Conservation (phyloP, 2,888 invertebrate species). For the Caenorhabditis uteleia region DNA sequence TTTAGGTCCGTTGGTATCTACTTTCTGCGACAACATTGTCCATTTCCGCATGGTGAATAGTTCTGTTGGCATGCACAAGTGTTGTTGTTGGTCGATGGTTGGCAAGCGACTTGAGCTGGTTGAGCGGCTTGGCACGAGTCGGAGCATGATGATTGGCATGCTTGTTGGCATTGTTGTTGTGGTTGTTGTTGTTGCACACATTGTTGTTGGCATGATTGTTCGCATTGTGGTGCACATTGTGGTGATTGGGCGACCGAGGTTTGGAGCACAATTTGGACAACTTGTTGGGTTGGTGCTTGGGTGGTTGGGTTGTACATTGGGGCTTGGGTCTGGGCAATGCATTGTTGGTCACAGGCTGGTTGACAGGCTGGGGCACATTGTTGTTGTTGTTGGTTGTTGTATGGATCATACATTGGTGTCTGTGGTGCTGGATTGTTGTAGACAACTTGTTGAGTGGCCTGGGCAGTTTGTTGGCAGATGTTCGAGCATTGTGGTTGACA, state of each 20-base stretch:
- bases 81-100: conserved; percentile 21
- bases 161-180: conserved; percentile 36
- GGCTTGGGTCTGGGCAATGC: conserved; percentile 14
- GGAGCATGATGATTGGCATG: conserved; percentile 46
- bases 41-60: conserved; percentile 49
- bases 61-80: conserved; percentile 37
- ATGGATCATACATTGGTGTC: conserved; percentile 34
- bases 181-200: conserved; percentile 51
- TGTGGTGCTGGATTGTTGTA: too few species aligned
- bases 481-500: conserved; percentile 39
- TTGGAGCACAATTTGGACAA: conserved; percentile 42
- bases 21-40: conserved; percentile 54
- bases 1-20: too few species aligned
- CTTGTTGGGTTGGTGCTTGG: conserved; percentile 8
- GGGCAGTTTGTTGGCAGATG: conserved; percentile 35
- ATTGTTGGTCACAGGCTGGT: conserved; percentile 28
- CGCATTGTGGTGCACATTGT: conserved; percentile 50
- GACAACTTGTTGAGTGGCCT: conserved; percentile 37
- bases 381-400: too few species aligned
- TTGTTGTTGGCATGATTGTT: conserved; percentile 46
- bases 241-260: conserved; percentile 41
- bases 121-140: conserved; percentile 35
- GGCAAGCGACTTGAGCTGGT: conserved; percentile 42
- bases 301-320: conserved; percentile 7
- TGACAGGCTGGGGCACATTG: conserved; percentile 32